Evolutionary conservation across 2,797 vertebrate species (phyloP), one percentile per base, ranked within the genome.

Genomic region (Tarsius wallacei): DNA sequence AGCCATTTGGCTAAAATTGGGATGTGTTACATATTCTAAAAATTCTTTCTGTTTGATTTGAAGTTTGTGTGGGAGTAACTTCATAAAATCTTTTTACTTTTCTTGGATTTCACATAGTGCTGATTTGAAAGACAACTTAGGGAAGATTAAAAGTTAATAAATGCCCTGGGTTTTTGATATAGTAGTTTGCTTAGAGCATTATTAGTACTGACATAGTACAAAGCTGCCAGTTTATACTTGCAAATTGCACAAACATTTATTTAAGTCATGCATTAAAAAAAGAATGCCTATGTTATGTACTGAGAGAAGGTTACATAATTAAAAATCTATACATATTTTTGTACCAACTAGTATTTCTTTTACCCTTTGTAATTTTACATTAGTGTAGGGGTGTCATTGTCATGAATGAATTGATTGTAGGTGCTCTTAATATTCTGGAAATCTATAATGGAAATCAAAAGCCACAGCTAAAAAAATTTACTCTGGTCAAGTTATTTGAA

Each of bases 21-120:
- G 83, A 83, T 49, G 24, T 93, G 88, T 84, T 42, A 36, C 64
- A 24, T 86, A 57, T 64, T 33, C 90, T 36, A 42, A 66, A 17
- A 1, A 5, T 47, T 8, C 22, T 87, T 61, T 0, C 21, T 98
- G 87, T 97, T 97, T 86, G 97, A 94, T 96, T 89, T 81, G 36
- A 97, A 80, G 14, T n/a, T 95, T 95, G 1, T 91, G 33, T 42
- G 55, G 66, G 77, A 15, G 24, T 89, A 51, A 91, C 96, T 97
- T 96, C 28, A 31, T 26, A 28, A 14, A 33, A 15, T 95, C 64
- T 91, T 64, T 93, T 80, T 49, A 57, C 17, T 84, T 97, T 94
- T 93, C 33, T 96, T 93, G 85, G 88, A 87, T n/a, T 82, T 86
- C 3, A 33, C 8, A 11, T 53, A 73, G 36, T 76, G 3, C 53